These are phyloP conservation scores for Microtus ochrogaster DNA, from an alignment of 2,113 vertebrate genomes.

Conservation along the genomic window DNA sequence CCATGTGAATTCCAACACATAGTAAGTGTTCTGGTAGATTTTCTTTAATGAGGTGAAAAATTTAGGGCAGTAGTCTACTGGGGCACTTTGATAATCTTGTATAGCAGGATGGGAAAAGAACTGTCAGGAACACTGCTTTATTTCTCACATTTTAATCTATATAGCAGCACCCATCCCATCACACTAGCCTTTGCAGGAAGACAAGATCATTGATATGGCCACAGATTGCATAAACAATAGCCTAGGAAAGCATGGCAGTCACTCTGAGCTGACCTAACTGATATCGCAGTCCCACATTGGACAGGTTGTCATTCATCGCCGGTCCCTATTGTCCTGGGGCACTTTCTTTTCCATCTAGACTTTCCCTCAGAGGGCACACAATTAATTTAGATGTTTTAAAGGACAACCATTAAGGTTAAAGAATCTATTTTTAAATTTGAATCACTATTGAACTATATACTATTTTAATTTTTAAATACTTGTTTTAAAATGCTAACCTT, in stretches of 20 bases:
- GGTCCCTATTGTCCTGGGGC: neutral
- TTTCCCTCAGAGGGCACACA: neutral
- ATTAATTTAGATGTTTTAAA: conserved; percentile 60
- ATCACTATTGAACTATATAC: neutral
- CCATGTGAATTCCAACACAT: neutral
- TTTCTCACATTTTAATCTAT: neutral
- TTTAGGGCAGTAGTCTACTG: neutral
- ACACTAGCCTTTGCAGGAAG: conserved; percentile 54
- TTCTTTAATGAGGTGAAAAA: conserved; percentile 6
- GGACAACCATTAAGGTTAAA: conserved; percentile 5
- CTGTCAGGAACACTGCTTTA: neutral
- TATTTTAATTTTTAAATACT: conserved; percentile 17
- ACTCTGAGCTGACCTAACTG: neutral
- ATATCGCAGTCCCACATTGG: neutral
- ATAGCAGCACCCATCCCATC: neutral
- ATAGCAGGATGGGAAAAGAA: conserved; percentile 8
- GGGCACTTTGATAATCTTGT: neutral
- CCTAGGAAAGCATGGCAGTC: conserved; percentile 30
- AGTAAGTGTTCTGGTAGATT: neutral
- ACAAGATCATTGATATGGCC: conserved; percentile 58
- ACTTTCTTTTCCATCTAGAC: neutral
- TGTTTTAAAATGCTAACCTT: conserved; percentile 22
- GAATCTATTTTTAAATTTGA: conserved; percentile 40
- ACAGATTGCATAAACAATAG: conserved; percentile 64
- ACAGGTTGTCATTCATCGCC: neutral